Percentiles rank a stretch among this genome's conserved stretches.
Conservation (phyloP, 2,888 invertebrate genomes). For the Temnothorax rugatulus region DNA sequence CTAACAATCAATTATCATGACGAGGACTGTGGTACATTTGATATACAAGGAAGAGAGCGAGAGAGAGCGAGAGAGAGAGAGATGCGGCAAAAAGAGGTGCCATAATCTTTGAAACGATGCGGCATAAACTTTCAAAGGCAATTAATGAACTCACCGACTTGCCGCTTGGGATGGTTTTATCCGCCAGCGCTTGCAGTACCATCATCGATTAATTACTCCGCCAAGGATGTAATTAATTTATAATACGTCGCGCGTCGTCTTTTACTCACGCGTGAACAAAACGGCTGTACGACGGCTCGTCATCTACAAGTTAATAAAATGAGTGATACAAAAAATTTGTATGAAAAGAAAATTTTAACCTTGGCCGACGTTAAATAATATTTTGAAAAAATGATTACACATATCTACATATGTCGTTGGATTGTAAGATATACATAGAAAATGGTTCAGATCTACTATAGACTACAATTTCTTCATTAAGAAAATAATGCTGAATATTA, state of each 20-base stretch:
- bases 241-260: neutral
- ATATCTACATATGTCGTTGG: neutral
- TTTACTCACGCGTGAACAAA: neutral
- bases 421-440: neutral
- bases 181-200: conserved; percentile 7
- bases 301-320: neutral
- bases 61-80: neutral
- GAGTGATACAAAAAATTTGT: neutral
- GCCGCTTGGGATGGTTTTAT: conserved; percentile 8
- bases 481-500: neutral
- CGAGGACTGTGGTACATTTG: neutral
- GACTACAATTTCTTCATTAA: neutral
- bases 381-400: neutral
- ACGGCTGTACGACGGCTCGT: neutral
- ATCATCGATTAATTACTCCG: conserved; percentile 21
- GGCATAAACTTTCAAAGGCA: conserved; percentile 8
- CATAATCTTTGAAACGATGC: conserved; percentile 19
- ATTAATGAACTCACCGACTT: conserved; percentile 23
- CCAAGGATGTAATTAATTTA: conserved; percentile 22
- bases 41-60: neutral
- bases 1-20: conserved; percentile 7
- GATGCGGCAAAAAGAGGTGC: neutral
- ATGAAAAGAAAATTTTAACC: neutral
- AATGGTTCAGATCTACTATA: neutral
- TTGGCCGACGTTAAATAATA: neutral